Base-by-base conservation (phyloP, 1,140 invertebrate genomes). In the Bilobella aurantiaca region DNA sequence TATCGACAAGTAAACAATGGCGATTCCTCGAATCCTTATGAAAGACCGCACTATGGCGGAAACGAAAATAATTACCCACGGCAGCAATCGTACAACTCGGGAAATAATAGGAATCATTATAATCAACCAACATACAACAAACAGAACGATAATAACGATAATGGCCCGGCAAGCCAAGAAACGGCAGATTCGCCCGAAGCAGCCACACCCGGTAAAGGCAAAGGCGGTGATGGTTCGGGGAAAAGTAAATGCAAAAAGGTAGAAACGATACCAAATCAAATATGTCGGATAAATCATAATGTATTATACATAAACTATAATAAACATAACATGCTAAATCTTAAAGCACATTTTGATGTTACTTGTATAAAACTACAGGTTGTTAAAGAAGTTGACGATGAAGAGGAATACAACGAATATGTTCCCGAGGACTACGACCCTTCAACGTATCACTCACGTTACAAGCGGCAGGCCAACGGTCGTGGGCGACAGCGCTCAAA, bases 371-470 rank as follows among this genome's bases (percentile, higher is more conserved):
- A 53, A 47, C 32, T 49, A 3, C 8, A 71, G 70, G 63, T 71
- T 31, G 53, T 67, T 60, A 72, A 72, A 58, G 27, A 57, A 53
- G 68, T 72, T 34, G 68, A 72, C 46, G 47, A 64, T 14, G 31
- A 59, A 27, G 70, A 69, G 1, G 71, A 72, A 16, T 67, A 72
- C 30, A 21, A 5, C 29, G 31, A 30, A 29, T 3, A 49, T 14
- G 68, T 69, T 16, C 68, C 71, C 3, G 68, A 65, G n/a, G 58
- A 59, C 3, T 72, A 72, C 49, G 68, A 72, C 46, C 71, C 71
- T 1, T 59, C 68, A 3, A 68, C 47, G 27, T 72, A 72, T 30
- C 32, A 62, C 18, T 25, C 34, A 12, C 60, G 71, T 21, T 72
- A 69, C 64, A 72, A 68, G 64, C 59, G 71, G 25, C 71, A 72